Percentiles rank a stretch among this genome's conserved stretches.
These are phyloP conservation scores for Chaetops frenatus DNA, from an alignment of 2,113 vertebrate species.

Conservation along the genomic window DNA sequence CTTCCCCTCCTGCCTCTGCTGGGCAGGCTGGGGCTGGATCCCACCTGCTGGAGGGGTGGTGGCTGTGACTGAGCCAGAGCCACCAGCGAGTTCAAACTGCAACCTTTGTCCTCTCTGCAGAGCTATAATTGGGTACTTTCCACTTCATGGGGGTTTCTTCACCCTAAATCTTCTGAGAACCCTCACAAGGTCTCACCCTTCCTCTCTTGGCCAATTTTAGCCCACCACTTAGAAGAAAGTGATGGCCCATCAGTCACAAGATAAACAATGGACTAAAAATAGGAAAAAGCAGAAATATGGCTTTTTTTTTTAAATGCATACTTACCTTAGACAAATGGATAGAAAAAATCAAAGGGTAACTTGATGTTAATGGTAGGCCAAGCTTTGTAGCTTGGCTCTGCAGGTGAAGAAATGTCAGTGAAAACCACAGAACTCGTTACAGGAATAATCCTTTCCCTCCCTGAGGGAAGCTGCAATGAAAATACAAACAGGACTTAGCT, in stretches of 20 bases:
- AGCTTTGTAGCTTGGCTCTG: slow-evolving; percentile 81
- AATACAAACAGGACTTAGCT: neutral
- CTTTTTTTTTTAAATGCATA: accelerated
- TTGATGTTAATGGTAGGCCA: slow-evolving; percentile 82
- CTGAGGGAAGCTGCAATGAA: slow-evolving; percentile 51
- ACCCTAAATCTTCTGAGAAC: neutral
- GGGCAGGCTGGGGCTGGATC: neutral
- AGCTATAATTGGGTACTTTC: neutral
- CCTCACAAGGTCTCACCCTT: neutral
- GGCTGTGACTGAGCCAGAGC: neutral
- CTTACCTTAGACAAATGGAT: slow-evolving; percentile 83
- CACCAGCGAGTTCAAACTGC: neutral
- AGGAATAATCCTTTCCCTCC: slow-evolving; percentile 55
- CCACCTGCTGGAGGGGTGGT: neutral
- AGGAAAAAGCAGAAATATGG: neutral
- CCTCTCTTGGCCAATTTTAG: neutral
- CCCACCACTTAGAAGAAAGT: neutral
- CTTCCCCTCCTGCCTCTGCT: neutral
- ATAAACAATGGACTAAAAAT: neutral
- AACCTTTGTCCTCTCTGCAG: neutral
- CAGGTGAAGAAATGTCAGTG: slow-evolving; percentile 77
- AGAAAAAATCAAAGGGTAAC: slow-evolving; percentile 91
- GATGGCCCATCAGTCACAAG: neutral
- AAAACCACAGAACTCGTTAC: slow-evolving; percentile 80
- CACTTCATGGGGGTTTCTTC: neutral